phyloP scores from a whole-genome alignment of 2,113 vertebrate species.

The Onychorhynchus coronatus region DNA sequence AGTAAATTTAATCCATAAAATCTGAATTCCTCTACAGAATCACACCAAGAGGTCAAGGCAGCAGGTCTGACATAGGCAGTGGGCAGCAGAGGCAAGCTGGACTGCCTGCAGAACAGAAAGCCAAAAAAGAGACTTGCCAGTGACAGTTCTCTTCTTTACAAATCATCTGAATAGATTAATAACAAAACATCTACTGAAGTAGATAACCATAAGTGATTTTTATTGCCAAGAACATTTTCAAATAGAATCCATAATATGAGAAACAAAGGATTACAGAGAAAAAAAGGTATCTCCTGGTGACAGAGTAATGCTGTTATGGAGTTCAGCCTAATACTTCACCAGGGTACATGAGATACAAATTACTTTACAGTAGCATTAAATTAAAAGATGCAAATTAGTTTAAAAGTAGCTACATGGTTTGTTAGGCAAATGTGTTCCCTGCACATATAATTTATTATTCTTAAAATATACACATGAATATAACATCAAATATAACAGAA shows the following conservation, averaged over 20 bases:
- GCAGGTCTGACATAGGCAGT: neutral
- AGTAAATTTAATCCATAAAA: neutral
- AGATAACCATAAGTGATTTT: neutral
- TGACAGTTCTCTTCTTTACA: neutral
- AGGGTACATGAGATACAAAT: neutral
- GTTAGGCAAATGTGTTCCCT: neutral
- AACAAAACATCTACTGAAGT: neutral
- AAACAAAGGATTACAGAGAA: neutral
- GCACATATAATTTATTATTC: neutral
- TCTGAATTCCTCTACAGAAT: neutral
- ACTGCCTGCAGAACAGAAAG: neutral
- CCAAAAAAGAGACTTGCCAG: neutral
- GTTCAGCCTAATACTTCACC: neutral
- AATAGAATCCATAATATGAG: neutral
- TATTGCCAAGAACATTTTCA: neutral
- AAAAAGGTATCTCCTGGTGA: neutral
- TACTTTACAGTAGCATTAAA: neutral
- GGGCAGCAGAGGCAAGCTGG: neutral
- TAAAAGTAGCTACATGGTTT: neutral
- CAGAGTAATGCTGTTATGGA: neutral
- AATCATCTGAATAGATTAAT: neutral
- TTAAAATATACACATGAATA: neutral
- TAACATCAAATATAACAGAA: neutral
- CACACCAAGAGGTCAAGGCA: neutral
- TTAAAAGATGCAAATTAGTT: neutral